Evolutionary conservation across 2,888 invertebrate species (phyloP).

Genomic region (Drosophila atroscutellata): DNA sequence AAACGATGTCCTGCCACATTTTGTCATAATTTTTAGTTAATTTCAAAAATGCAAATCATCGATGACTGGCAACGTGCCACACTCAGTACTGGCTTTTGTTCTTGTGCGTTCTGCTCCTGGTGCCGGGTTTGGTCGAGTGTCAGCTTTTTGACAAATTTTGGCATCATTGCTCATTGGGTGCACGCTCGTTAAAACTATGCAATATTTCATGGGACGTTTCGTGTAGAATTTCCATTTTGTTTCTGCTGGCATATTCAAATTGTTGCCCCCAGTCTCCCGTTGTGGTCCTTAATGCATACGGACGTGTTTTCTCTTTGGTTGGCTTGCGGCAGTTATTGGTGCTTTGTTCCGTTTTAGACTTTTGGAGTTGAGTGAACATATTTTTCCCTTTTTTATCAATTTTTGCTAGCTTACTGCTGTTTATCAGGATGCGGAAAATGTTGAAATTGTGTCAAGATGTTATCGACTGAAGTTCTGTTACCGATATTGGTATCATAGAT

Average conservation of each 20-base stretch:
- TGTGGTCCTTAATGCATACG: constrained; percentile 31
- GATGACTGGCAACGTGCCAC: constrained; percentile 35
- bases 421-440: neutral
- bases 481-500: neutral
- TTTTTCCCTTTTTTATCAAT: neutral
- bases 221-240: constrained; percentile 52
- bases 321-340: constrained; percentile 15
- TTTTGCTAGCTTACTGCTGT: neutral
- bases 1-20: constrained; percentile 36
- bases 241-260: constrained; percentile 22
- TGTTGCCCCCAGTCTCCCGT: constrained; percentile 4
- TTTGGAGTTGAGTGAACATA: neutral
- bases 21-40: constrained; percentile 78
- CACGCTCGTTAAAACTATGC: constrained; percentile 61
- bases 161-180: constrained; percentile 58
- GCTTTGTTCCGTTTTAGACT: constrained; percentile 14
- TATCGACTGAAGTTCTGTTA: neutral
- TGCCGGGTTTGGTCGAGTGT: constrained; percentile 13
- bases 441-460: neutral
- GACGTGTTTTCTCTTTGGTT: constrained; percentile 17
- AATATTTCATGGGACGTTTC: constrained; percentile 62
- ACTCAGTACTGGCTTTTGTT: constrained; percentile 1
- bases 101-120: neutral
- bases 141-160: constrained; percentile 70
- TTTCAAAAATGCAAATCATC: constrained; percentile 80